Evolutionary conservation across 2,113 vertebrate genomes (phyloP), one percentile per base, ranked within the genome.

Genomic region (Clarias gariepinus): DNA sequence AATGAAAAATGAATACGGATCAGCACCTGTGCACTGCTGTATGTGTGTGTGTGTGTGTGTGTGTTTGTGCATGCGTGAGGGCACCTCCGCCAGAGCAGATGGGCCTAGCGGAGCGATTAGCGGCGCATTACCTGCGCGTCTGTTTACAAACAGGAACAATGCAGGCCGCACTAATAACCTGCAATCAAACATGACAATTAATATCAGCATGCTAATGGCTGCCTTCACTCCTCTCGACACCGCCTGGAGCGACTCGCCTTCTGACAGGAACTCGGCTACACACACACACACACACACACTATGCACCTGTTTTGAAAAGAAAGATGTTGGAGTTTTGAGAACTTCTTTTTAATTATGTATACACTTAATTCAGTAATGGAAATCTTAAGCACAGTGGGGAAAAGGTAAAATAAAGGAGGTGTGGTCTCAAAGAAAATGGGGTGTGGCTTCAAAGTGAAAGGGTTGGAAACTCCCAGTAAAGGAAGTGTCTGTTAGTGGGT

Each of bases 121-220:
- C 90, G 89, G 91, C 91, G 88, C 94, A 94, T 94, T 95, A 95
- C 94, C 95, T 95, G 95, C 82, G 33, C 90, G 94, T 92, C 90
- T 94, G 94, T 94, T 93, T 94, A 94, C 91, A 91, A 94, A 94
- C 94, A 90, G 91, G 91, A 94, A 95, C 94, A 94, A 95, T 94
- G 85, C 92, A 90, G 90, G 89, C 91, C 47, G 89, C 79, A 91
- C 91, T 94, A 93, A 94, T 94, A 93, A 93, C 93, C 90, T 90
- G 91, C 94, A 93, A 95, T 94, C 93, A 94, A 94, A 94, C 94
- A 94, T 93, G 95, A 93, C 90, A 92, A 92, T 92, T 90, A 91
- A 90, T 92, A 90, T 90, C 93, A 93, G 91, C 90, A 88, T 89
- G 82, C 90, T 91, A 94, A 94, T 92, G 90, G 69, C 83, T 85